Percentiles rank a stretch among this genome's conserved stretches.
These are phyloP conservation scores for Argentina silus DNA, from an alignment of 2,797 vertebrate genomes.

Conservation along the genomic window DNA sequence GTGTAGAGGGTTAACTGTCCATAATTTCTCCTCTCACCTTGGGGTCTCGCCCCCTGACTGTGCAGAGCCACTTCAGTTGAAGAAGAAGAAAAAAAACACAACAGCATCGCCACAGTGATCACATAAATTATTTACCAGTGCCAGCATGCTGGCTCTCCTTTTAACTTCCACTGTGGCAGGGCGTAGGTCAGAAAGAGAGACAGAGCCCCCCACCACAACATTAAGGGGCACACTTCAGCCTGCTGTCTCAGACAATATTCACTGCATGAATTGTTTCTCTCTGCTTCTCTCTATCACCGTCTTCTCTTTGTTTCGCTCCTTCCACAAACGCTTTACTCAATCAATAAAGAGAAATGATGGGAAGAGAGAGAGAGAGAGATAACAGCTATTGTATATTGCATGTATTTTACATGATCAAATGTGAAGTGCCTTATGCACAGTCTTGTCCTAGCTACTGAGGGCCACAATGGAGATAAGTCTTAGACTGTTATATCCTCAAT, in stretches of 20 bases:
- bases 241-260: not conserved
- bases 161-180: conserved; percentile 6
- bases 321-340: too few species aligned
- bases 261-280: not conserved
- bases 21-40: too few species aligned
- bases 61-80: conserved; percentile 15
- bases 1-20: too few species aligned
- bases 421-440: too few species aligned
- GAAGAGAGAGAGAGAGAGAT: too few species aligned
- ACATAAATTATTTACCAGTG: conserved; percentile 41
- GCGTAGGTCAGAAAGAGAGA: not conserved
- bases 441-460: too few species aligned
- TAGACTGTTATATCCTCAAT: too few species aligned
- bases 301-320: not conserved
- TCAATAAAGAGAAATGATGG: not conserved
- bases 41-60: conserved; percentile 14
- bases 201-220: not conserved
- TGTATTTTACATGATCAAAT: too few species aligned
- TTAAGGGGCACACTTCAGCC: not conserved
- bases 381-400: too few species aligned
- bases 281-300: not conserved
- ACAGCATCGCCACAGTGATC: conserved; percentile 10
- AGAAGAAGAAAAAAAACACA: conserved; percentile 27
- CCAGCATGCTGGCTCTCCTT: conserved; percentile 23
- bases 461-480: too few species aligned